Evolutionary conservation across 2,888 invertebrate genomes (phyloP), one percentile per base, ranked within the genome.

Genomic region (Protophormia terraenovae): DNA sequence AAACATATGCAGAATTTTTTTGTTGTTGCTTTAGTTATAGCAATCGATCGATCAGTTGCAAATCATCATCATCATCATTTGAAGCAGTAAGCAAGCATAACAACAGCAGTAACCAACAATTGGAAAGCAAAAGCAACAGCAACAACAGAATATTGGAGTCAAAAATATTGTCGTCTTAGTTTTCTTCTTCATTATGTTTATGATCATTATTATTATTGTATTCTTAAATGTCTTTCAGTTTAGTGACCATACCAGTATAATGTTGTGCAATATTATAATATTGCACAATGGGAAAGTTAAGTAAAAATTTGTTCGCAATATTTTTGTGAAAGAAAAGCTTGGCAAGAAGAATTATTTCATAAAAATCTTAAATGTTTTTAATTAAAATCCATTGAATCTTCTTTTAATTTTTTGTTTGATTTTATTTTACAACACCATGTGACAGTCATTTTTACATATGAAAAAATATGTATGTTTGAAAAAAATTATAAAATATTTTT

Each of bases 41-140:
- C 69, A 79, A 78, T 78, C 86, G 87, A 87, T 87, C 87, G 87
- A 87, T 87, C 87, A 87, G 86, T 87, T 86, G 87, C 87, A 86
- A 86, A 87, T 87, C 87, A 86, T 86, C 87, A 82, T 67, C 84
- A 72, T 78, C 81, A 84, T 78, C 84, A 38, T 38, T n/a, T n/a
- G n/a, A n/a, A n/a, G n/a, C 24, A 58, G 69, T 47, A 66, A 79
- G 45, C 71, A 58, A 79, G 55, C 69, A 53, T 60, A 85, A 72
- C 79, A 83, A 71, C 80, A 62, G 73, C 55, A 47, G 32, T 75
- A 77, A 50, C 75, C 78, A 77, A 50, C 75, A 58, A 22, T n/a
- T n/a, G n/a, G n/a, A n/a, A 75, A 50, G 27, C 47, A 78, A 53
- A 67, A 35, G 45, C 67, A 71, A 38, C 53, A 41, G 19, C 62